Evolutionary conservation across 2,113 vertebrate species (phyloP).

Genomic region (Apodemus sylvaticus): DNA sequence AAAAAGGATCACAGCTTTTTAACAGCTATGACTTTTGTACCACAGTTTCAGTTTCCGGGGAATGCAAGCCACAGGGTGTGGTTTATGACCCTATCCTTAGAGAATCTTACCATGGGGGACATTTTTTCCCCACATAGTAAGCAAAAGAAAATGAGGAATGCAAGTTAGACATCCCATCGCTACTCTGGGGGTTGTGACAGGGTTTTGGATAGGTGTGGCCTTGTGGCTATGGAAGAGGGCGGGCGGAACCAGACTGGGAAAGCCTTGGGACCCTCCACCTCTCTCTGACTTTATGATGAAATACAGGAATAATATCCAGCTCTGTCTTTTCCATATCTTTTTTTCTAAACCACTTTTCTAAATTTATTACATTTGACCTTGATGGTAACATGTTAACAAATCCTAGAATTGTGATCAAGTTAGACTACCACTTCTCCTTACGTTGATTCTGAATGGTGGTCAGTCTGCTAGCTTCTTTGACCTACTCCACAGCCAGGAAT

Average conservation of each 20-base stretch:
- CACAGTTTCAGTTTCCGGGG: neutral
- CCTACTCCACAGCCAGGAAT: no score
- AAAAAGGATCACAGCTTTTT: neutral
- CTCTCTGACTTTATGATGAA: neutral
- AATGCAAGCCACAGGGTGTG: neutral
- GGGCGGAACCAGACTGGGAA: neutral
- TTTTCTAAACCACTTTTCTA: neutral
- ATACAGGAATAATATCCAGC: neutral
- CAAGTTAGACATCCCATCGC: neutral
- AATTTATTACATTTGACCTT: neutral
- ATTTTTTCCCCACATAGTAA: neutral
- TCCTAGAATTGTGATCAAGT: slow-evolving; percentile 16
- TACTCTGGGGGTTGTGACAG: neutral
- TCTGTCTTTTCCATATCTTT: neutral
- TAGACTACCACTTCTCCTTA: neutral
- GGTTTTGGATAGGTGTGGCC: no score
- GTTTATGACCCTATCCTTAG: neutral
- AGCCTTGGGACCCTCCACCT: neutral
- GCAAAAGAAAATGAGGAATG: neutral
- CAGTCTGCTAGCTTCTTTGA: neutral
- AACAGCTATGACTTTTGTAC: neutral
- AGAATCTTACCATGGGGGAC: neutral
- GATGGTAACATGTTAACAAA: neutral
- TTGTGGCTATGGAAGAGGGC: neutral
- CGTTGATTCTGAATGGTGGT: neutral